Evolutionary conservation across 2,888 invertebrate genomes (phyloP).

Genomic region (Cynaeus angustus): DNA sequence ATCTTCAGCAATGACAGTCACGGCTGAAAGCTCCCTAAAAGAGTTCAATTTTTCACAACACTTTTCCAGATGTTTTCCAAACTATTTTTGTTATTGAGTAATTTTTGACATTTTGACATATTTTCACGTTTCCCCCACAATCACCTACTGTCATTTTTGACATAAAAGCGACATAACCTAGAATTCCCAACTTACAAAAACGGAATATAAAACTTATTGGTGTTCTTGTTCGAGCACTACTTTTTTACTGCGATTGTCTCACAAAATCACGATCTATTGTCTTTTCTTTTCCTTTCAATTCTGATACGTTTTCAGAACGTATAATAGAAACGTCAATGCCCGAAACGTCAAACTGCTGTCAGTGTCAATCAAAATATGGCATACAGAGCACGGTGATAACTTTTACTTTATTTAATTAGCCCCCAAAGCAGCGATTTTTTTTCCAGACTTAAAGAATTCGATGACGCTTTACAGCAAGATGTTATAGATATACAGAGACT

Average conservation of each 20-base stretch:
- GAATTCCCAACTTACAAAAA: no score
- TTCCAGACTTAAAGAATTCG: constrained; percentile 87
- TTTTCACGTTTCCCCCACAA: constrained; percentile 33
- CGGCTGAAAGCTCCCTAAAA: constrained; percentile 21
- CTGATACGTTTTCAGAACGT: constrained; percentile 17
- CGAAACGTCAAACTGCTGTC: constrained; percentile 34
- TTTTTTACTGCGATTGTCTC: no score
- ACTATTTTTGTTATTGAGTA: constrained; percentile 68
- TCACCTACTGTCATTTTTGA: constrained; percentile 15
- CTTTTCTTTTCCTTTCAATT: neutral
- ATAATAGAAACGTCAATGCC: constrained; percentile 29
- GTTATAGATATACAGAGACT: constrained; percentile 81
- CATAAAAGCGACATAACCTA: no score
- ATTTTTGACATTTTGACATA: constrained; percentile 62
- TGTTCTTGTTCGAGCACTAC: no score
- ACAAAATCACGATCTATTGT: no score
- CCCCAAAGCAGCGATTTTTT: constrained; percentile 46
- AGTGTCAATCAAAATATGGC: constrained; percentile 62
- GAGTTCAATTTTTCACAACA: constrained; percentile 46
- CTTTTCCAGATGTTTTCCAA: constrained; percentile 65
- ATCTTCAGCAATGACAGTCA: neutral
- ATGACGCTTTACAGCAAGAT: constrained; percentile 81
- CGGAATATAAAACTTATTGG: no score
- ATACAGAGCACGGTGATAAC: constrained; percentile 67
- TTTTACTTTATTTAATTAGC: constrained; percentile 42